These are phyloP conservation scores for Acanthurus leucopareius DNA, from an alignment of 2,797 vertebrate species.

Conservation along the genomic window DNA sequence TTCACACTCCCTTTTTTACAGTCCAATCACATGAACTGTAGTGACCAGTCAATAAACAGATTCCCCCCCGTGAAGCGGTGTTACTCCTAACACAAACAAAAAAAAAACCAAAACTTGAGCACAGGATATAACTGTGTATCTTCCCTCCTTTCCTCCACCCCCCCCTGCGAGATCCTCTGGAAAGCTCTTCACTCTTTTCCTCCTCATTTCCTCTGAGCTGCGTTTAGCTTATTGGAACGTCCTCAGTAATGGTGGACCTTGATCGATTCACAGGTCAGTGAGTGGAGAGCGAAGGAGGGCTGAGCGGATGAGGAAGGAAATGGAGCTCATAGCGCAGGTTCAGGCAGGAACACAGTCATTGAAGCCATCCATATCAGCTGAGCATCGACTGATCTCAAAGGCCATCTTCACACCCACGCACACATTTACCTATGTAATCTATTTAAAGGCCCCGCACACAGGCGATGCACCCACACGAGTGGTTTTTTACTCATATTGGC, in stretches of 20 bases:
- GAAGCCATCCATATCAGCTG: slow-evolving; percentile 43
- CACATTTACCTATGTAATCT: slow-evolving; percentile 61
- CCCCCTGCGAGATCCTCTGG: slow-evolving; percentile 9
- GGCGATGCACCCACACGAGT: slow-evolving; percentile 22
- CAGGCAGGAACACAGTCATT: slow-evolving; percentile 32
- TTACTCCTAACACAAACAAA: slow-evolving; percentile 6
- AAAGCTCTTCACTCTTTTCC: slow-evolving; percentile 7
- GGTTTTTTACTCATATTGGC: slow-evolving; percentile 39
- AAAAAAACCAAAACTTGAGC: neutral
- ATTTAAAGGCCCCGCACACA: slow-evolving; percentile 53
- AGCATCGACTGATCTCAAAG: slow-evolving; percentile 44
- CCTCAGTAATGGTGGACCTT: slow-evolving; percentile 50
- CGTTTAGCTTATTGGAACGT: slow-evolving; percentile 59
- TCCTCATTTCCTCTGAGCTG: slow-evolving; percentile 44
- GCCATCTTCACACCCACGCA: slow-evolving; percentile 45
- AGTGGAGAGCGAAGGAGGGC: slow-evolving; percentile 42
- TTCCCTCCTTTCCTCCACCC: neutral
- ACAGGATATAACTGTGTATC: slow-evolving; percentile 9
- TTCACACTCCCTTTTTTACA: slow-evolving; percentile 18
- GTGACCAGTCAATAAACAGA: slow-evolving; percentile 48
- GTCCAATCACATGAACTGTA: slow-evolving; percentile 32
- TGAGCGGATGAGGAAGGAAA: slow-evolving; percentile 53
- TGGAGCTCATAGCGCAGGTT: slow-evolving; percentile 47
- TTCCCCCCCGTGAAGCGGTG: slow-evolving; percentile 37
- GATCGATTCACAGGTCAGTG: slow-evolving; percentile 65